phyloP scores from a whole-genome alignment of 2,797 vertebrate genomes.

The Syngnathus acus region DNA sequence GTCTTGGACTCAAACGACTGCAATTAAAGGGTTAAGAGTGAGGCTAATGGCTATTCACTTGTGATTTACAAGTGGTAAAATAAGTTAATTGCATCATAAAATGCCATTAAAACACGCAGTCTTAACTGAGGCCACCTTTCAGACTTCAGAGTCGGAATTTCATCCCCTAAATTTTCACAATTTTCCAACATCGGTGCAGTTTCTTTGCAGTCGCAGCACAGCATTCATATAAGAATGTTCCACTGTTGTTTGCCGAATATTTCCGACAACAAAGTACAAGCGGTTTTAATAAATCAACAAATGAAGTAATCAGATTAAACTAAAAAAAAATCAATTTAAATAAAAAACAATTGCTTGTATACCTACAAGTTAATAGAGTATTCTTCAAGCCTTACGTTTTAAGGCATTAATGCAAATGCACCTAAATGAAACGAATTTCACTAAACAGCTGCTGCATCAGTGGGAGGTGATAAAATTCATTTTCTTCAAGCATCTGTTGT shows the following conservation, averaged over 20 bases:
- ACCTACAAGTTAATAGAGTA: neutral
- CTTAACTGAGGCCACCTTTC: neutral
- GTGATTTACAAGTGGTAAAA: slow-evolving; percentile 1
- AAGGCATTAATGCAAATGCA: neutral
- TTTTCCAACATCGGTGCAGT: neutral
- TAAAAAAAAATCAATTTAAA: too few species aligned
- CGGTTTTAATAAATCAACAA: too few species aligned
- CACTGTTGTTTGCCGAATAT: too few species aligned
- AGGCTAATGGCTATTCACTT: neutral
- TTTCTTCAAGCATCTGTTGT: neutral
- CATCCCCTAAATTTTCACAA: neutral
- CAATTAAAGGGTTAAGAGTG: neutral
- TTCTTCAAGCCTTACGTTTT: neutral
- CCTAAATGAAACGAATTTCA: neutral
- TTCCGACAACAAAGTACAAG: too few species aligned
- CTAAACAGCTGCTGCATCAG: neutral
- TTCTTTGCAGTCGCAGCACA: neutral
- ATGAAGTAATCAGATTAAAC: too few species aligned
- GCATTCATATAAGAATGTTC: too few species aligned
- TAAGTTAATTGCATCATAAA: slow-evolving; percentile 2
- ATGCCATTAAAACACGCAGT: neutral
- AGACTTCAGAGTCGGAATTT: neutral
- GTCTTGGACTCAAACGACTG: neutral
- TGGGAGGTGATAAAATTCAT: neutral
- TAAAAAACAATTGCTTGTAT: too few species aligned